phyloP scores from a whole-genome alignment of 2,888 invertebrate species.

The Melipona beecheii region DNA sequence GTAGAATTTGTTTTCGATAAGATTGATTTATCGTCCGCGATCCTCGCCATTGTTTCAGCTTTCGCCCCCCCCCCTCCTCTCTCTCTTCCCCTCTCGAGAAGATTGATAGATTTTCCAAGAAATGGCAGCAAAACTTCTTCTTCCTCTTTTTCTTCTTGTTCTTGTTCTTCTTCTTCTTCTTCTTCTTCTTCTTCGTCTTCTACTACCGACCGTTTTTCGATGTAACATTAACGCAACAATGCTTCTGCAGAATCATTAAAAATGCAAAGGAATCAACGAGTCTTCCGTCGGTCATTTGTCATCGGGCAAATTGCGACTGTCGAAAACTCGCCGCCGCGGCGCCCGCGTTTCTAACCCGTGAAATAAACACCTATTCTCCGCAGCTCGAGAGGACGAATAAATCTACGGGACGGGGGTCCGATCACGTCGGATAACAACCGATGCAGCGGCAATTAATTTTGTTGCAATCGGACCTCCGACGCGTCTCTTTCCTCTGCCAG shows the following conservation, averaged over 20 bases:
- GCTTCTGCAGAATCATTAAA: neutral
- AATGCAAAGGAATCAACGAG: neutral
- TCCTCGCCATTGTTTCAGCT: constrained; percentile 2
- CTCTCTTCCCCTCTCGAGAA: too few relatives aligned
- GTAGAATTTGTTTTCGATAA: constrained; percentile 12
- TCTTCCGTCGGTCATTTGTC: neutral
- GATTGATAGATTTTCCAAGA: neutral
- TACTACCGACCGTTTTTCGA: neutral
- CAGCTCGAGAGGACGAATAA: constrained; percentile 15
- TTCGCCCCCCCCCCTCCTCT: too few relatives aligned
- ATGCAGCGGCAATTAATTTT: constrained; percentile 47
- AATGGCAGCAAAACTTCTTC: neutral
- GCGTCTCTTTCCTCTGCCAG: constrained; percentile 17
- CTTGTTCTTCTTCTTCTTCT: too few relatives aligned
- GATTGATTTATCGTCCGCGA: constrained; percentile 11
- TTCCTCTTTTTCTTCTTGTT: neutral
- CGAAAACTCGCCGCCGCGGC: constrained; percentile 34
- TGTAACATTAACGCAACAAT: neutral
- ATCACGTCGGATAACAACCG: constrained; percentile 41
- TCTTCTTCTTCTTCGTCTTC: neutral
- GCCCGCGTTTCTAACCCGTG: constrained; percentile 20
- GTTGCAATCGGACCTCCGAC: constrained; percentile 33
- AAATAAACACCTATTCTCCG: constrained; percentile 33
- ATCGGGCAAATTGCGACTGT: constrained; percentile 19
- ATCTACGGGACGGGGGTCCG: constrained; percentile 21